Percentiles rank a stretch among this genome's conserved stretches.
Conservation (phyloP, 2,888 invertebrate genomes). For the Embidobia sp. region DNA sequence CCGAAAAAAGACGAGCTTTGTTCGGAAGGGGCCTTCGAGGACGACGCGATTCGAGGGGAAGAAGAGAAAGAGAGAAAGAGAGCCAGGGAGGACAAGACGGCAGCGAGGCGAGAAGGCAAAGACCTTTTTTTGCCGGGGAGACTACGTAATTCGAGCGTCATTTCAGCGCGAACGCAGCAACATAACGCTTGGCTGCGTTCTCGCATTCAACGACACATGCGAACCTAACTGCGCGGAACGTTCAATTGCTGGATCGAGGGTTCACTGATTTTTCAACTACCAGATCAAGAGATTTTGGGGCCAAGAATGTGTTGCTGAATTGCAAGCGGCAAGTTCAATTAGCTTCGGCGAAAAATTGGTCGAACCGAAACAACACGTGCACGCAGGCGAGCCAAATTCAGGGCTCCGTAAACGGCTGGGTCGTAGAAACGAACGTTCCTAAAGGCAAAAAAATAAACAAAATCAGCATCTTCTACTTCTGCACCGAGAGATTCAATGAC, state of each 20-base stretch:
- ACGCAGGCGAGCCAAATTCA: not conserved
- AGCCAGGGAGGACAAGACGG: not conserved
- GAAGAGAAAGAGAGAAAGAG: not conserved
- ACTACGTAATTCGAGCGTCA: conserved; percentile 55
- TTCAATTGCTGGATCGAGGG: conserved; percentile 6
- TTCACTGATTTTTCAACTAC: conserved; percentile 30
- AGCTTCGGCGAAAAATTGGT: conserved; percentile 4
- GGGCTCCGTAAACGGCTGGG: no score
- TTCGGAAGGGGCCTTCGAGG: no score
- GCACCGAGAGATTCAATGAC: no score
- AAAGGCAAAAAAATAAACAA: no score
- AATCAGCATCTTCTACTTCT: no score
- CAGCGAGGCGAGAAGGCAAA: conserved; percentile 2
- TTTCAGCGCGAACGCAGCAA: conserved; percentile 27
- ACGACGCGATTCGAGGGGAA: not conserved
- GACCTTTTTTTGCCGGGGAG: conserved; percentile 33
- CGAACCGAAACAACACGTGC: not conserved
- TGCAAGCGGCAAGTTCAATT: conserved; percentile 4
- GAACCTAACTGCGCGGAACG: conserved; percentile 19
- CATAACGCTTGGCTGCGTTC: not conserved
- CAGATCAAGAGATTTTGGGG: conserved; percentile 15
- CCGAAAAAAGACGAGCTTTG: no score
- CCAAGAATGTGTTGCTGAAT: not conserved
- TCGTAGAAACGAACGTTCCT: no score
- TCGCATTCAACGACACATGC: conserved; percentile 15